Conservation (phyloP, 2,888 invertebrate species). For the Parnassius glacialis region DNA sequence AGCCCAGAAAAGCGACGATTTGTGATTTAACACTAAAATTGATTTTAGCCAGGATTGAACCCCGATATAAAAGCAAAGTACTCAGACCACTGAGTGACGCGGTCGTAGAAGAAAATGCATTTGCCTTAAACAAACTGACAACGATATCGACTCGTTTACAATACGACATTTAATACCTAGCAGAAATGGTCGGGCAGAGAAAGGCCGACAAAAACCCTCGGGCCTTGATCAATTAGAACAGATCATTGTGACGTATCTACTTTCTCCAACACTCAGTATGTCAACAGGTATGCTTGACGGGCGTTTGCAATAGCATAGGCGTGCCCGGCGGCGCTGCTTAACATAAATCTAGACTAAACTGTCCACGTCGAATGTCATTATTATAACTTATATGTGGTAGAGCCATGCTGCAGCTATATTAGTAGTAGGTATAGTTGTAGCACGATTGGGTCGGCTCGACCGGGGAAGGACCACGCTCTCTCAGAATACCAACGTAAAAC, state of each 20-base stretch:
- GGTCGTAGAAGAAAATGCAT: no score
- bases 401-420: no score
- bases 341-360: constrained; percentile 14
- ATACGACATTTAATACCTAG: constrained; percentile 4
- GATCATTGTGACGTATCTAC: constrained; percentile 26
- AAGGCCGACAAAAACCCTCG: constrained; percentile 8
- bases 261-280: constrained; percentile 26
- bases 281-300: constrained; percentile 10
- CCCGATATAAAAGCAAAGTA: no score
- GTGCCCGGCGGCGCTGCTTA: constrained; percentile 30
- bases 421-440: no score
- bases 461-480: no score
- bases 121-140: neutral
- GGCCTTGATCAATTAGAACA: constrained; percentile 23
- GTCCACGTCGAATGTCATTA: constrained; percentile 1
- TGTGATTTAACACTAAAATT: no score
- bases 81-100: no score
- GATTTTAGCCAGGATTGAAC: no score
- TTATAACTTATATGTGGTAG: no score
- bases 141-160: neutral
- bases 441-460: no score
- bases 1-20: no score
- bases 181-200: constrained; percentile 5
- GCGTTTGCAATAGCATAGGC: constrained; percentile 22
- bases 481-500: no score